A percentile compares a stretch with the other conserved stretches of the same genome.
Conservation (phyloP, 1,140 invertebrate genomes). For the Eufriesea mexicana region DNA sequence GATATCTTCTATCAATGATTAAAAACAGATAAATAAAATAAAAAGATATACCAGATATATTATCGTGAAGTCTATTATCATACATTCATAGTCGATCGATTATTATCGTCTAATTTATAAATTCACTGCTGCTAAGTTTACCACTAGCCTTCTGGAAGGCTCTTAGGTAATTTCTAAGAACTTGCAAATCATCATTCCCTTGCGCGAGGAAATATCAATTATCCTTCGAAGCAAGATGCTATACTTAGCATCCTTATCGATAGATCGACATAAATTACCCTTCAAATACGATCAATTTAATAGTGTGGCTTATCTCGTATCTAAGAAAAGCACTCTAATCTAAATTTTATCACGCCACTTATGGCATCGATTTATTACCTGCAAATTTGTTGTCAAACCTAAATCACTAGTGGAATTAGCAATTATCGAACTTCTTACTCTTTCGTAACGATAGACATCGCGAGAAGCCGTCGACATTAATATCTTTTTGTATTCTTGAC, state of each 20-base stretch:
- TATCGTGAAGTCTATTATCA: too few relatives aligned
- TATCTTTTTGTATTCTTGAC: too few relatives aligned
- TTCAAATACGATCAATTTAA: background rate
- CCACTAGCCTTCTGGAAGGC: too few relatives aligned
- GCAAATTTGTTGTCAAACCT: background rate
- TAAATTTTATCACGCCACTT: background rate
- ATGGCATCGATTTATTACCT: background rate
- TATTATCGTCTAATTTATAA: too few relatives aligned
- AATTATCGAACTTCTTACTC: background rate
- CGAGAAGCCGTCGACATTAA: too few relatives aligned
- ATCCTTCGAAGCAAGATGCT: background rate
- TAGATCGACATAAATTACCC: conserved; percentile 11
- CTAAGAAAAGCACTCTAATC: background rate
- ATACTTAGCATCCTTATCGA: background rate
- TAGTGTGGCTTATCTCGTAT: background rate
- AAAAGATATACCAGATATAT: too few relatives aligned
- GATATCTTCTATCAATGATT: too few relatives aligned
- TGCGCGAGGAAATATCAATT: background rate
- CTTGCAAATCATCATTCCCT: background rate
- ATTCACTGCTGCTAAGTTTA: too few relatives aligned
- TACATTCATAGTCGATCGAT: too few relatives aligned
- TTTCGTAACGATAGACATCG: background rate
- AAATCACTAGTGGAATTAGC: background rate
- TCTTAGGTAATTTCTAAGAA: background rate
- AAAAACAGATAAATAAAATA: too few relatives aligned